Conservation (phyloP, 2,797 vertebrate species). For the Brachyalestes nurse region DNA sequence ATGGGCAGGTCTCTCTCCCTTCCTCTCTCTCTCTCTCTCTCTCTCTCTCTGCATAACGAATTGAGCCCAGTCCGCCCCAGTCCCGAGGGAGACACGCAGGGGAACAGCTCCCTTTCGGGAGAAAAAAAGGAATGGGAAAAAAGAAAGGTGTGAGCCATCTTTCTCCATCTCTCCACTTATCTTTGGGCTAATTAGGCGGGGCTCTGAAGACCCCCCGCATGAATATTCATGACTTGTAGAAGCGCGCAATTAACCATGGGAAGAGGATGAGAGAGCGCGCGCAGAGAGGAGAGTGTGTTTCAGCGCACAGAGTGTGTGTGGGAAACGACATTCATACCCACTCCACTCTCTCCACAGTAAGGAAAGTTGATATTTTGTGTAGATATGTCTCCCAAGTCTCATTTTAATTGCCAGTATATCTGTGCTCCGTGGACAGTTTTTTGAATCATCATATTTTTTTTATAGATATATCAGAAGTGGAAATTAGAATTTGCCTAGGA, state of each 20-base stretch:
- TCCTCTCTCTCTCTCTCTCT: slow-evolving; percentile 72
- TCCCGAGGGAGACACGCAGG: slow-evolving; percentile 74
- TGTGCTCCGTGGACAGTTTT: slow-evolving; percentile 29
- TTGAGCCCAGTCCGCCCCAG: slow-evolving; percentile 79
- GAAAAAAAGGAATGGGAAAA: slow-evolving; percentile 43
- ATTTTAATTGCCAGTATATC: slow-evolving; percentile 43
- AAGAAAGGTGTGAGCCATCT: slow-evolving; percentile 81
- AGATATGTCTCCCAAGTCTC: slow-evolving; percentile 24
- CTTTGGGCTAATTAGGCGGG: slow-evolving; percentile 84
- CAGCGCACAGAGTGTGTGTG: slow-evolving; percentile 50
- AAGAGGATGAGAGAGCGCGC: slow-evolving; percentile 60
- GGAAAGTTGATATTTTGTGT: slow-evolving; percentile 49
- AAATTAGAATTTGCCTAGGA: neutral
- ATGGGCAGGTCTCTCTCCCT: slow-evolving; percentile 77
- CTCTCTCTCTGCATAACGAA: slow-evolving; percentile 75
- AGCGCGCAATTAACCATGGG: slow-evolving; percentile 81
- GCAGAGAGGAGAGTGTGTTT: slow-evolving; percentile 29
- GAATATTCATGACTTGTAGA: slow-evolving; percentile 84
- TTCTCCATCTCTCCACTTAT: slow-evolving; percentile 80
- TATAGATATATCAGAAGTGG: neutral
- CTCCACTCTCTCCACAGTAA: slow-evolving; percentile 66
- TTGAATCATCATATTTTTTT: neutral
- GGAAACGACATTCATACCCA: slow-evolving; percentile 68
- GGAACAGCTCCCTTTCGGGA: slow-evolving; percentile 74
- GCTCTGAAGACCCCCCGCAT: slow-evolving; percentile 80